Conservation (phyloP, 2,888 invertebrate species). For the Ametastegia equiseti region DNA sequence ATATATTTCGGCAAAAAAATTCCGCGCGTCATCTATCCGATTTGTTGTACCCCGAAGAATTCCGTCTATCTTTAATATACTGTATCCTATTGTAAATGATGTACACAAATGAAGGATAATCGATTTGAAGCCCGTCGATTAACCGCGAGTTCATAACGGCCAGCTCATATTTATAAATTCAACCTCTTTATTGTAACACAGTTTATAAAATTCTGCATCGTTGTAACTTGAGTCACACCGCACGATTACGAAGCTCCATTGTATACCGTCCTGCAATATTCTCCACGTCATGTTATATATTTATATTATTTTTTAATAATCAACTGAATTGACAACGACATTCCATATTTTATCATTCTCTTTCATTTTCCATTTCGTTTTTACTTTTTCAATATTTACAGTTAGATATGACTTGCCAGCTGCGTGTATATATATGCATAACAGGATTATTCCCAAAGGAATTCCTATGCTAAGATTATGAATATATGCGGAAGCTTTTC, state of each 20-base stretch:
- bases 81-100: too few species aligned
- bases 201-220: slow-evolving; percentile 39
- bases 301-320: neutral
- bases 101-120: neutral
- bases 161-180: slow-evolving; percentile 16
- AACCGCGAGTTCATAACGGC: too few species aligned
- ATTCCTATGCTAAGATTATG: neutral
- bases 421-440: neutral
- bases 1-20: neutral
- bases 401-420: too few species aligned
- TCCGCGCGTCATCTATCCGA: neutral
- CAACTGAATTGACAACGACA: slow-evolving; percentile 1
- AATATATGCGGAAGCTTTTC: neutral
- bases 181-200: slow-evolving; percentile 30
- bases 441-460: neutral
- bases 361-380: neutral
- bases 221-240: slow-evolving; percentile 34
- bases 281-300: neutral
- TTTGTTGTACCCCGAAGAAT: neutral
- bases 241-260: slow-evolving; percentile 15
- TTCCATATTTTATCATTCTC: neutral
- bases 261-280: neutral
- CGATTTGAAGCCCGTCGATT: too few species aligned
- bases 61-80: neutral
- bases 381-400: neutral